Evolutionary conservation across 2,113 vertebrate genomes (phyloP), one percentile per base, ranked within the genome.

Genomic region (Odobenus rosmarus): DNA sequence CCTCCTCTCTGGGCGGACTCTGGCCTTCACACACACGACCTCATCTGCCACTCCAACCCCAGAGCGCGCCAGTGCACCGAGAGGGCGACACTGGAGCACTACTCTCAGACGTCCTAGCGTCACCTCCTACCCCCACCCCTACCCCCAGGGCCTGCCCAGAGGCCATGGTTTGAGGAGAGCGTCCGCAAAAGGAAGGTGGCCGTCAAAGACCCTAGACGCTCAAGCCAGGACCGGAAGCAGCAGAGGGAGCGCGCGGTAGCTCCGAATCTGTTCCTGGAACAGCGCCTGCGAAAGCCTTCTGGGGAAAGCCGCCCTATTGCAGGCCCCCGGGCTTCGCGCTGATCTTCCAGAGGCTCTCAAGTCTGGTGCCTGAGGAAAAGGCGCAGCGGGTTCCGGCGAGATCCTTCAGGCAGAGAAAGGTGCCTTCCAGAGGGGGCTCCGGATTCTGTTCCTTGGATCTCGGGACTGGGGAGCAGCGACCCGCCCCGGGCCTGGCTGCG

Each of bases 61-160:
- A 5, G n/a, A 46, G n/a, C 42, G 36, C 5, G 1, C 3, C 7
- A 5, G 26, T 21, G 36, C 33, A 2, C 31, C 31, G 15, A 39
- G 8, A 53, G 10, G 36, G 71, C 15, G 33, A 51, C 19, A 0
- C 36, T 2, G 61, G 21, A 42, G 9, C 18, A 19, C 49, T 6
- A 5, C 1, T 4, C 24, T 31, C 15, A 0, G 42, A 36, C 0
- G 23, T 39, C 53, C 26, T 24, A 4, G 1, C 14, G 1, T 42
- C 14, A 1, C 3, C 7, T 19, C 19, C n/a, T n/a, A n/a, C 18
- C 57, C 9, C 2, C 57, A 14, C 2, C 31, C 28, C 12, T 13
- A 21, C 8, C 7, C 15, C 19, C 31, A 39, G 24, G 1, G 61
- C 15, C 81, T 88, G 16, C 14, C 31, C 61, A 14, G 19, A 55